These are phyloP conservation scores for Calypte anna DNA, from an alignment of 2,113 vertebrate species.

Conservation along the genomic window DNA sequence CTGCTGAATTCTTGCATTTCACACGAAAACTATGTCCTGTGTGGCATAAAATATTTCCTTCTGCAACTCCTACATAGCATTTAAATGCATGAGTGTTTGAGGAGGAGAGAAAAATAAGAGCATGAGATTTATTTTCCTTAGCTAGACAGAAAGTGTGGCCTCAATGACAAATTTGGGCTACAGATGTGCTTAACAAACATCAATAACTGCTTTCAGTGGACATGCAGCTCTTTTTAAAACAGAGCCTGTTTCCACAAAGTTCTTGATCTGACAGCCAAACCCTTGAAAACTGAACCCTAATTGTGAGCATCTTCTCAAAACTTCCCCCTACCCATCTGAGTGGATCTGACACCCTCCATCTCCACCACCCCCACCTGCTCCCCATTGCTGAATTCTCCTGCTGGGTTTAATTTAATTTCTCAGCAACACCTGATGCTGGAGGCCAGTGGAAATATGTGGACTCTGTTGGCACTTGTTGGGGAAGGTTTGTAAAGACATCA, in stretches of 20 bases:
- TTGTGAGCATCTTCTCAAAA: not conserved
- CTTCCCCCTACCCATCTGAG: not conserved
- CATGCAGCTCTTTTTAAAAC: not conserved
- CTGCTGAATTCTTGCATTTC: not conserved
- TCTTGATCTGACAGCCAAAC: not conserved
- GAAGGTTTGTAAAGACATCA: slow-evolving; percentile 6
- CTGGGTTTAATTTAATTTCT: not conserved
- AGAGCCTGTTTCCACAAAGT: not conserved
- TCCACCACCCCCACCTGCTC: not conserved
- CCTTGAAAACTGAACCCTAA: not conserved
- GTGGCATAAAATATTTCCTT: slow-evolving; percentile 17
- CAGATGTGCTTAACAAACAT: slow-evolving; percentile 1
- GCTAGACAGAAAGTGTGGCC: not conserved
- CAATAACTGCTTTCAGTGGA: not conserved
- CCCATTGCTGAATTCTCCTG: not conserved
- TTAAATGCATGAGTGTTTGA: not conserved
- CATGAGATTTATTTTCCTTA: not conserved
- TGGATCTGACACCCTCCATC: not conserved
- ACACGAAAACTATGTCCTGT: not conserved
- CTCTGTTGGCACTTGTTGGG: not conserved
- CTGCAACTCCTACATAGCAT: not conserved
- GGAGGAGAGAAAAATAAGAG: slow-evolving; percentile 2
- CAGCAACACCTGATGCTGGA: not conserved
- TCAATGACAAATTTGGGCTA: slow-evolving; percentile 5
- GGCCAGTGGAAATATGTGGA: not conserved